phyloP scores from a whole-genome alignment of 1,140 invertebrate species.

The Lordiphosa collinella region DNA sequence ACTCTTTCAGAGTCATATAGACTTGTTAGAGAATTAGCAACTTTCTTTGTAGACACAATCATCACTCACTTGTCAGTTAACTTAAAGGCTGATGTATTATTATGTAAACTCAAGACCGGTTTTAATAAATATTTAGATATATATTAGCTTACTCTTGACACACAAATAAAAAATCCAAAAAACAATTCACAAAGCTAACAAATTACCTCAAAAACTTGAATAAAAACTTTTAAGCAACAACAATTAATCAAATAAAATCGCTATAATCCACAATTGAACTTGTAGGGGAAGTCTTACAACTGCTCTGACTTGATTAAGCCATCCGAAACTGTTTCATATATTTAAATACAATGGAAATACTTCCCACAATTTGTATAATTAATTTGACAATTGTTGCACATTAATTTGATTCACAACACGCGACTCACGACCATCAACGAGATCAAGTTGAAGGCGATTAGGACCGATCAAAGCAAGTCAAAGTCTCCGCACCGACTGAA shows the following conservation, averaged over 20 bases:
- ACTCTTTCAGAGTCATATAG: conserved; percentile 1
- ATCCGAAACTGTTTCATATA: neutral
- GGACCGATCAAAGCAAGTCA: neutral
- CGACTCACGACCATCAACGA: conserved; percentile 18
- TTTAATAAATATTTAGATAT: no score
- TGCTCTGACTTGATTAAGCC: conserved; percentile 11
- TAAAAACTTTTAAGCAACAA: no score
- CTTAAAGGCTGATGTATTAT: no score
- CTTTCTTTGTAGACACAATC: neutral
- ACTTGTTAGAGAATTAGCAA: neutral
- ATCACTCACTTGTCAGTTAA: neutral
- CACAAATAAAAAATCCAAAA: conserved; percentile 4
- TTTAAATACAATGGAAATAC: conserved; percentile 32
- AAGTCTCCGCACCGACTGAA: conserved; percentile 26
- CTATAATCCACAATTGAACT: no score
- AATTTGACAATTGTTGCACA: neutral
- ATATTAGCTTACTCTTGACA: no score
- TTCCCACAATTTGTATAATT: neutral
- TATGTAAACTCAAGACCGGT: no score
- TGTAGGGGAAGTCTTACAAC: conserved; percentile 18
- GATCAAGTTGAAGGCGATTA: neutral
- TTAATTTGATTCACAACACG: conserved; percentile 13
- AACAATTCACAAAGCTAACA: no score
- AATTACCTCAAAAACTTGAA: no score
- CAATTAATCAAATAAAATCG: no score